These are phyloP conservation scores for Zoroaster sp. DNA, from an alignment of 53 echinoderm and acorn worm genomes.

Conservation along the genomic window DNA sequence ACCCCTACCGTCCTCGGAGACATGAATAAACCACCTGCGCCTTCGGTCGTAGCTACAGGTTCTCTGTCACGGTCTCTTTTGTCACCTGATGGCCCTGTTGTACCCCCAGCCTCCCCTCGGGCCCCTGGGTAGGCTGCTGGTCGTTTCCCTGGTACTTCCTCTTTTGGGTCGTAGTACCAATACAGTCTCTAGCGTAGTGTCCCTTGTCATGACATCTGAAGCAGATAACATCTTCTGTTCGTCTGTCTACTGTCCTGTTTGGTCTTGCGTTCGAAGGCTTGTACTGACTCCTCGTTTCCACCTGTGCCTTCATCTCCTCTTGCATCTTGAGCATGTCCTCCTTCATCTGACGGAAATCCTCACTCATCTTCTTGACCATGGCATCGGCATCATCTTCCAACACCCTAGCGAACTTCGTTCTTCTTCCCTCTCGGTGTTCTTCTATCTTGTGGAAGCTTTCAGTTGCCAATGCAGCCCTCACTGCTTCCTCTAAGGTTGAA, in stretches of 20 bases:
- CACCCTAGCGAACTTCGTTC: not conserved
- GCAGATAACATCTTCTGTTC: not conserved
- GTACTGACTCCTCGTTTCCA: conserved; percentile 15
- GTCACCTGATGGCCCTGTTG: too few species aligned
- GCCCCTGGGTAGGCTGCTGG: too few species aligned
- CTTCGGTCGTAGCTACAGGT: too few species aligned
- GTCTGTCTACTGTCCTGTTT: not conserved
- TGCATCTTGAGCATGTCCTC: not conserved
- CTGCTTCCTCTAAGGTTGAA: conserved; percentile 31
- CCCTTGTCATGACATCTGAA: not conserved
- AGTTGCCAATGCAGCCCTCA: conserved; percentile 16
- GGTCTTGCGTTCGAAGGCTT: not conserved
- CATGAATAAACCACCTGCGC: too few species aligned
- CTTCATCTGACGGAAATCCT: not conserved
- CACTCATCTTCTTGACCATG: not conserved
- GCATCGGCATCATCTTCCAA: not conserved
- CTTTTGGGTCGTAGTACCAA: too few species aligned
- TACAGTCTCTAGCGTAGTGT: not conserved
- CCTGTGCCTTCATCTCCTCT: conserved; percentile 5
- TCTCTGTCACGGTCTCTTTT: too few species aligned
- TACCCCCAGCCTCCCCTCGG: too few species aligned
- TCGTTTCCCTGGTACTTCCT: too few species aligned
- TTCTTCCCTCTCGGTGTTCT: not conserved
- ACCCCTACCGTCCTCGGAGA: too few species aligned
- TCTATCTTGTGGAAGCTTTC: conserved; percentile 15